These are phyloP conservation scores for Aleiodes testaceus DNA, from an alignment of 2,888 invertebrate species.

Conservation along the genomic window DNA sequence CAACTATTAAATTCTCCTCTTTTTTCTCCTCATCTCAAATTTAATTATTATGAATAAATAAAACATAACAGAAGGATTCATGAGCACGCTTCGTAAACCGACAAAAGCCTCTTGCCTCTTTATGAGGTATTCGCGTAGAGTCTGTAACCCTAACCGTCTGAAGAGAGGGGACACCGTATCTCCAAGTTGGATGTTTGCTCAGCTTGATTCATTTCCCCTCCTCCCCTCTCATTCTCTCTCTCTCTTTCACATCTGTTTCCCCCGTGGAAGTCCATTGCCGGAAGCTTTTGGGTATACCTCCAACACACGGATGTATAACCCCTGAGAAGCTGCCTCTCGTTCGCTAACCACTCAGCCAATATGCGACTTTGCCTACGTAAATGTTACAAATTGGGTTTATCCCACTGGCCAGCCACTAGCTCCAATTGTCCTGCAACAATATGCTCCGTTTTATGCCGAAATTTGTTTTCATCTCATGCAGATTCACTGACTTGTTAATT, in stretches of 20 bases:
- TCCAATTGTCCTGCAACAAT: constrained; percentile 25
- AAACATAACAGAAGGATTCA: constrained; percentile 31
- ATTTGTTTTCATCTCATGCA: neutral
- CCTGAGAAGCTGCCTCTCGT: constrained; percentile 31
- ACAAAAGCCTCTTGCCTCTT: constrained; percentile 42
- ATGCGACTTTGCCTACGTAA: constrained; percentile 30
- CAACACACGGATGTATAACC: constrained; percentile 29
- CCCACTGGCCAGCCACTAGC: constrained; percentile 6
- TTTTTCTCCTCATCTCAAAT: no score
- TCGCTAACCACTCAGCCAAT: constrained; percentile 36
- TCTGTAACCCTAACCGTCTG: constrained; percentile 36
- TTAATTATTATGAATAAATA: neutral
- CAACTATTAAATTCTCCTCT: no score
- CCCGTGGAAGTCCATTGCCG: constrained; percentile 39
- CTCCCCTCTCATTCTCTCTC: constrained; percentile 38
- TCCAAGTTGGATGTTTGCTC: constrained; percentile 72
- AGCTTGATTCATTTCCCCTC: constrained; percentile 71
- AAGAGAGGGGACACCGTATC: constrained; percentile 65
- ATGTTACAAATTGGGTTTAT: constrained; percentile 36
- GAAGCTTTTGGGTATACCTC: constrained; percentile 40
- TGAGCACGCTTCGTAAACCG: constrained; percentile 36
- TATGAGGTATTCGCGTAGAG: constrained; percentile 47
- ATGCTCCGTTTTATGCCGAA: neutral
- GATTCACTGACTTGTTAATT: constrained; percentile 27
- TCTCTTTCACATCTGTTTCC: constrained; percentile 50